Conservation (phyloP, 2,113 vertebrate genomes). For the Delphinapterus leucas region DNA sequence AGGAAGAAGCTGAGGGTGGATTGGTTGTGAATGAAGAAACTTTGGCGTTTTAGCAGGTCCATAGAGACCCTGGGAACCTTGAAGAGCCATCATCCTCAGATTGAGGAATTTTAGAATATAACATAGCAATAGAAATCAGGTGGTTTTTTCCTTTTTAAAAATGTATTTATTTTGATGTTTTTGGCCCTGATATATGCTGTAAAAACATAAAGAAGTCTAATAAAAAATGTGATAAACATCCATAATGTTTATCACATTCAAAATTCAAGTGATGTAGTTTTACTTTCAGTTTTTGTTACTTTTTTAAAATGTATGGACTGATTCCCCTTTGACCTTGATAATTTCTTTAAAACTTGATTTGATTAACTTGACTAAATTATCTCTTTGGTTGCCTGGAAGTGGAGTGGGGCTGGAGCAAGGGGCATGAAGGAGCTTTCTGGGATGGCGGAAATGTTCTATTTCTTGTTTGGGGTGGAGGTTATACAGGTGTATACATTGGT, state of each 20-base stretch:
- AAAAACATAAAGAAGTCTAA: constrained; percentile 23
- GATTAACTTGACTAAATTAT: neutral
- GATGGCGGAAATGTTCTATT: neutral
- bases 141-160: neutral
- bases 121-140: neutral
- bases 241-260: neutral
- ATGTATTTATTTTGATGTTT: constrained; percentile 19
- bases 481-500: neutral
- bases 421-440: neutral
- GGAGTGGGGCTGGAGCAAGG: neutral
- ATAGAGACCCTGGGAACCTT: neutral
- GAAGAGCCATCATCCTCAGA: neutral
- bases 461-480: neutral
- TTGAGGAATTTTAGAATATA: neutral
- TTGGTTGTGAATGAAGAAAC: neutral
- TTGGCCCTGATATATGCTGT: neutral
- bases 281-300: neutral
- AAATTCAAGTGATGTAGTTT: neutral
- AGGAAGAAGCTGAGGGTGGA: neutral
- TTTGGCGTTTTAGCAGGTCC: neutral
- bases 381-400: neutral
- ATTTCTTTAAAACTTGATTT: constrained; percentile 34
- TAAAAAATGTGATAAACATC: neutral
- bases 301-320: neutral
- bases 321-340: constrained; percentile 12